Conservation (phyloP, 2,888 invertebrate genomes). For the Microplitis deprimator region DNA sequence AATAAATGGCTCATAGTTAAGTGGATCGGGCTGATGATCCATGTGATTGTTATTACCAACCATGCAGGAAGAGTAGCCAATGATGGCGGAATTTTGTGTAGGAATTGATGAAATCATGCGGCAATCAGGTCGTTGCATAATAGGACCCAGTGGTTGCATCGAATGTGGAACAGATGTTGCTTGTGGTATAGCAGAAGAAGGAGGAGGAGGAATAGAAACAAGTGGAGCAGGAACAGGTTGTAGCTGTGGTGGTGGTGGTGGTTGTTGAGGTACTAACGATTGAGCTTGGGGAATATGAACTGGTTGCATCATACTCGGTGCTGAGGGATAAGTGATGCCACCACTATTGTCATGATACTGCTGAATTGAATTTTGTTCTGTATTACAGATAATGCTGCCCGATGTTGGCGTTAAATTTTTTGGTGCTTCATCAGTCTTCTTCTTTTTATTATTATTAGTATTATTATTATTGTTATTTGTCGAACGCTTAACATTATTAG, state of each 20-base stretch:
- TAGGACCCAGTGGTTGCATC: conserved; percentile 60
- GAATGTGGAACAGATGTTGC: conserved; percentile 38
- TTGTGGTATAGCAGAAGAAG: conserved; percentile 36
- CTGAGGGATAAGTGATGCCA: conserved; percentile 59
- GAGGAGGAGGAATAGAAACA: conserved; percentile 3
- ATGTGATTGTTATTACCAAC: conserved; percentile 60
- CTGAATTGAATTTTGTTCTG: conserved; percentile 53
- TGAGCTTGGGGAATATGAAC: conserved; percentile 57
- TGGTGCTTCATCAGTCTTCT: conserved; percentile 47
- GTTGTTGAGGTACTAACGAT: conserved; percentile 48
- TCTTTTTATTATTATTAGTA: conserved; percentile 52
- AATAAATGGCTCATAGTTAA: conserved; percentile 69
- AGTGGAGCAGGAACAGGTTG: conserved; percentile 27
- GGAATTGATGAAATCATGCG: conserved; percentile 56
- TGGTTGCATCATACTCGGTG: conserved; percentile 60
- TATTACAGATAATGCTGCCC: conserved; percentile 51
- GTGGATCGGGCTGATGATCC: conserved; percentile 64
- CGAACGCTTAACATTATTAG: background rate
- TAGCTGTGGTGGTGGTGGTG: conserved; percentile 41
- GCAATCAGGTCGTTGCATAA: conserved; percentile 67
- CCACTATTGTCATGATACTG: conserved; percentile 60
- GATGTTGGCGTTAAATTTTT: conserved; percentile 52
- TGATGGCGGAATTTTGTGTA: conserved; percentile 55
- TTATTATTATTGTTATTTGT: conserved; percentile 39
- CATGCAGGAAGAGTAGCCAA: conserved; percentile 67